Base-by-base conservation (phyloP, 2,888 invertebrate genomes). In the Lepidonotus clava region DNA sequence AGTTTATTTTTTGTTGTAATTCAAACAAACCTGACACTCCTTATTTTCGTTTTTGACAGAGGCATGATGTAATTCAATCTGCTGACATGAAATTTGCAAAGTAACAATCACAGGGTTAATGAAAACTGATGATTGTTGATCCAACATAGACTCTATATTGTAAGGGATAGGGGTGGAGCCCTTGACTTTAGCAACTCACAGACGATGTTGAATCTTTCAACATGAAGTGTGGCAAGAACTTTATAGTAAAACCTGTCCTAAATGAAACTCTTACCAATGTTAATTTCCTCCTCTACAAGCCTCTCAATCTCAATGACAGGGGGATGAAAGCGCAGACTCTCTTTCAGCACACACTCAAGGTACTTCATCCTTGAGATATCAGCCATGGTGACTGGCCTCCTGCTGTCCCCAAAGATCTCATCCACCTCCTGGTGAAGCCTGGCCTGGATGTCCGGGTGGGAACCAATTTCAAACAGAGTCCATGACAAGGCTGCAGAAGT, bases 401-500 rank as follows among this genome's bases (percentile, higher is more conserved):
- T 92, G 84, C 89, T 90, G 85, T 91, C 91, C 38, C 93, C 93
- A 53, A 53, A 53, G 38, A 95, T 92, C 5, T 88, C 87, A 53
- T 95, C 94, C 83, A 95, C 61, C 91, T 95, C 95, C 34, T 94
- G 92, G 36, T 95, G 94, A 0, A 95, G 92, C 89, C 94, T 94
- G 77, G 93, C 90, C 94, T 98, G 98, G 66, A 98, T 96, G 18
- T 97, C 95, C 61, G 96, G 96, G 92, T 98, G 96, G 67, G 96
- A 95, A 5, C 97, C 98, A 92, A 98, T 96, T 91, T 97, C 95
- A 90, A 97, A 97, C 8, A 98, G 95, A 88, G 97, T 96, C 95
- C 98, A 98, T 93, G 97, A 97, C 89, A 97, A 97, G 0, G 97
- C 98, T 46, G 98, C 97, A 18, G 97, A 96, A 0, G 97, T 97